These are phyloP conservation scores for Meles meles DNA, from an alignment of 2,113 vertebrate genomes.

Conservation along the genomic window DNA sequence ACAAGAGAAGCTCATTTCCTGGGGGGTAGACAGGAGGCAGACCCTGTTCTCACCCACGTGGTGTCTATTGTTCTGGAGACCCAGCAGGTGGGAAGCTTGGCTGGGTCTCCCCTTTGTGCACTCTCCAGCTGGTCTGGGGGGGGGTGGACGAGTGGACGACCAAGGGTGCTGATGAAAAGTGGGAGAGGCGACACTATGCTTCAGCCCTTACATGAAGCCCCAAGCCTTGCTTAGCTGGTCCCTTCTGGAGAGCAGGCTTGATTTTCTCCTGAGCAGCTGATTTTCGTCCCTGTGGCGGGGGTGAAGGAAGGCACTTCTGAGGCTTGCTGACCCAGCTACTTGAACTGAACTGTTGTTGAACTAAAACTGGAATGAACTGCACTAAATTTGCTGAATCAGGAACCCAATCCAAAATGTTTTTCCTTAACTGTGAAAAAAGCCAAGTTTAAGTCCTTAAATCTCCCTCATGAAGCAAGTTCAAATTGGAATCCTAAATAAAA, in stretches of 20 bases:
- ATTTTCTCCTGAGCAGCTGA: not conserved
- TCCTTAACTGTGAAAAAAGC: not conserved
- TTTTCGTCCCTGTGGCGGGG: not conserved
- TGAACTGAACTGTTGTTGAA: not conserved
- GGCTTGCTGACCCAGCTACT: conserved; percentile 47
- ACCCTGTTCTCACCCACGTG: not conserved
- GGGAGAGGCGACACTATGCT: not conserved
- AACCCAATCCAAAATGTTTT: not conserved
- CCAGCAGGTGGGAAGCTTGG: not conserved
- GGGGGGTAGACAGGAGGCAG: not conserved
- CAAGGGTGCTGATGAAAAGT: not conserved
- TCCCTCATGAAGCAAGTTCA: not conserved
- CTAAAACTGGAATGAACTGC: not conserved
- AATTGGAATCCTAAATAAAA: not conserved
- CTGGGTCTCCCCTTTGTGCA: not conserved
- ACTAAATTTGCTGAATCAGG: conserved; percentile 19
- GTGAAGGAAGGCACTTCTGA: not conserved
- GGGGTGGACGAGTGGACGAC: too few relatives aligned
- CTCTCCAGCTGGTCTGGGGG: not conserved
- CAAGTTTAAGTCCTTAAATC: conserved; percentile 27
- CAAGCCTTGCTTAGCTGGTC: not conserved
- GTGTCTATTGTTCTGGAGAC: conserved; percentile 8
- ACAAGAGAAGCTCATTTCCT: not conserved
- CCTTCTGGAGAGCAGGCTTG: not conserved
- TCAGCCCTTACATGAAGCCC: not conserved